Percentiles rank a stretch among this genome's conserved stretches.
phyloP scores from a whole-genome alignment of 2,113 vertebrate genomes.

The Mohoua ochrocephala region DNA sequence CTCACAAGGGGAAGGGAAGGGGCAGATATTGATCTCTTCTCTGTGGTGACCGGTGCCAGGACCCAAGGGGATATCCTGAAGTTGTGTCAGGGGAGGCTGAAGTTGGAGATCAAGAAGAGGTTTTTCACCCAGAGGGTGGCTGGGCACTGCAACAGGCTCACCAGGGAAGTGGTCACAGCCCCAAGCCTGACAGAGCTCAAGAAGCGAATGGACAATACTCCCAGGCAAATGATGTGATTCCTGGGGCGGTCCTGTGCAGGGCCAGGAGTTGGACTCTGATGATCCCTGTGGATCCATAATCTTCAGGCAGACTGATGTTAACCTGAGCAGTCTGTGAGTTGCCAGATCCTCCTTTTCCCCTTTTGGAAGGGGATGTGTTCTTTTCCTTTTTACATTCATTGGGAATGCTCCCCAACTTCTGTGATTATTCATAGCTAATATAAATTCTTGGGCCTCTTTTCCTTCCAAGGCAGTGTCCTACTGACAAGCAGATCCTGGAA shows the following conservation, averaged over 20 bases:
- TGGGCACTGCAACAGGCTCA: neutral
- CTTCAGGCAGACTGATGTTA: neutral
- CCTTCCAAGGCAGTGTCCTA: neutral
- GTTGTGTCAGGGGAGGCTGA: neutral
- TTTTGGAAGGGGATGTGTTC: neutral
- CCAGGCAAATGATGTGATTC: neutral
- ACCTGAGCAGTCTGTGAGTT: neutral
- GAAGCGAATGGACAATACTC: neutral
- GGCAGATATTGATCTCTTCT: neutral
- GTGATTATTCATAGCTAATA: neutral
- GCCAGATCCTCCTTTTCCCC: neutral
- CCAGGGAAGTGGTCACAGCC: neutral
- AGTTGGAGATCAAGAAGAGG: neutral
- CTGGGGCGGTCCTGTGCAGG: no score
- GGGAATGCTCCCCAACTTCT: neutral
- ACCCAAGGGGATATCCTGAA: neutral
- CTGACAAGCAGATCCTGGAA: neutral
- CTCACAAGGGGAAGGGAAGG: no score
- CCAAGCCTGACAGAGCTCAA: neutral
- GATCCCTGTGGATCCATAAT: neutral
- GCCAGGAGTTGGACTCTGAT: neutral
- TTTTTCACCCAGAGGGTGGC: neutral
- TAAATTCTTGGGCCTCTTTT: neutral
- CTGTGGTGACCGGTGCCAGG: neutral
- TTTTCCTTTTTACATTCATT: neutral